A percentile compares a stretch with the other conserved stretches of the same genome.
Conservation (phyloP, 2,113 vertebrate species). For the Epinephelus moara region DNA sequence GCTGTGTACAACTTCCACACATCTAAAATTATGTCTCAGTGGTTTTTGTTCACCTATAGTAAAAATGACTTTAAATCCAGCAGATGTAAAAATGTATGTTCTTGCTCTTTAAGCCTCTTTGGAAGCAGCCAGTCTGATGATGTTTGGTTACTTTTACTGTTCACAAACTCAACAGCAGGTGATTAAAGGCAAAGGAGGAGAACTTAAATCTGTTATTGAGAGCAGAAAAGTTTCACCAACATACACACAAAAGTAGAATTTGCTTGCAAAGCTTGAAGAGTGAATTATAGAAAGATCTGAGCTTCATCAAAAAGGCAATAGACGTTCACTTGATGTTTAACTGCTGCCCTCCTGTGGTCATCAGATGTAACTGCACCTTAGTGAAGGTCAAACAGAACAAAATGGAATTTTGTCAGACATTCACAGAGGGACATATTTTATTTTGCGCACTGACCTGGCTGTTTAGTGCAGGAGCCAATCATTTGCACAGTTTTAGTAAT, state of each 20-base stretch:
- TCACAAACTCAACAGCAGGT: not conserved
- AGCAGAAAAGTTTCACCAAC: not conserved
- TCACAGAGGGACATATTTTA: not conserved
- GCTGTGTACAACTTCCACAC: not conserved
- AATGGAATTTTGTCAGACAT: not conserved
- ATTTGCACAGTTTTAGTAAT: slow-evolving; percentile 25
- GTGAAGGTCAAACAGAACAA: slow-evolving; percentile 22
- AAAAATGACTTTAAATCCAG: slow-evolving; percentile 7
- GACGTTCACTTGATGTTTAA: not conserved
- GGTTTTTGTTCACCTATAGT: not conserved
- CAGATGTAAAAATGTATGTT: not conserved
- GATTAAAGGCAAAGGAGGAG: not conserved
- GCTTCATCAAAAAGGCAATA: not conserved
- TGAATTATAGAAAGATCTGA: not conserved
- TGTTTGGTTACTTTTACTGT: not conserved
- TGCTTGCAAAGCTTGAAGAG: not conserved
- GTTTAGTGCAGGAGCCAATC: accelerated
- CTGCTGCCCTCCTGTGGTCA: slow-evolving; percentile 58
- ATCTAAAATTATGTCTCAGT: too few species aligned
- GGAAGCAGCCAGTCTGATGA: not conserved
- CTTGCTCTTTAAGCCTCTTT: not conserved
- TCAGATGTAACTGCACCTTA: slow-evolving; percentile 13
- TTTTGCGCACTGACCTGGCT: slow-evolving; percentile 4
- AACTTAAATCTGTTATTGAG: not conserved
- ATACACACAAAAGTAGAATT: not conserved